phyloP scores from a whole-genome alignment of 2,113 vertebrate genomes.

The Pterocles gutturalis region DNA sequence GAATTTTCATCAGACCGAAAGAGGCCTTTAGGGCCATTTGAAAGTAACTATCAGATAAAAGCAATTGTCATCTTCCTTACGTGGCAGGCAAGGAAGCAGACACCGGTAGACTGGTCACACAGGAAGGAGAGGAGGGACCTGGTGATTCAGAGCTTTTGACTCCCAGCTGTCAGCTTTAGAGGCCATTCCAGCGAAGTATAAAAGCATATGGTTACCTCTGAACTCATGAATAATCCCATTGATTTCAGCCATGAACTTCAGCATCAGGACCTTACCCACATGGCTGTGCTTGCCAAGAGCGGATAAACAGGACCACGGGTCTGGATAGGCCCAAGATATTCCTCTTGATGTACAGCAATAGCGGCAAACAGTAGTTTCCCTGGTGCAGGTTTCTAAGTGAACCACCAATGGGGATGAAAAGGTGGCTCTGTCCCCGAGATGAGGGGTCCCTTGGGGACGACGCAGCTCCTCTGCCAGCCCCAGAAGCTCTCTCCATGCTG shows the following conservation, averaged over 20 bases:
- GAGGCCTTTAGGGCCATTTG: constrained; percentile 72
- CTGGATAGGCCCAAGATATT: neutral
- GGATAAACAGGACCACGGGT: neutral
- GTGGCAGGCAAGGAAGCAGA: constrained; percentile 74
- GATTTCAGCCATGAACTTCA: constrained; percentile 49
- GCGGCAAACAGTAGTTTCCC: neutral
- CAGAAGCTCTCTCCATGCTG: neutral
- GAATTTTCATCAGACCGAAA: constrained; percentile 69
- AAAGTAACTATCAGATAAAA: constrained; percentile 71
- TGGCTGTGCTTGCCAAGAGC: neutral
- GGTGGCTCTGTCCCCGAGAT: neutral
- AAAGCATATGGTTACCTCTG: constrained; percentile 60
- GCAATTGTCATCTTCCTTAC: constrained; percentile 61
- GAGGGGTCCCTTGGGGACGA: neutral
- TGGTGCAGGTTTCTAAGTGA: neutral
- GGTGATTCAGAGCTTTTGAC: constrained; percentile 71
- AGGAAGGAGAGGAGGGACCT: constrained; percentile 67
- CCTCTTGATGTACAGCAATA: neutral
- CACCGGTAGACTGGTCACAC: constrained; percentile 71
- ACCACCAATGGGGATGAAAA: neutral
- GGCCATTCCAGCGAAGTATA: neutral
- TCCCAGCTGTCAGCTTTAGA: constrained; percentile 68
- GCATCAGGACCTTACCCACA: neutral
- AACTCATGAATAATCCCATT: constrained; percentile 41
- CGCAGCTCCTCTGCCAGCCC: neutral